These are phyloP conservation scores for Ochropleura leucogaster DNA, from an alignment of 2,888 invertebrate genomes.

Conservation along the genomic window DNA sequence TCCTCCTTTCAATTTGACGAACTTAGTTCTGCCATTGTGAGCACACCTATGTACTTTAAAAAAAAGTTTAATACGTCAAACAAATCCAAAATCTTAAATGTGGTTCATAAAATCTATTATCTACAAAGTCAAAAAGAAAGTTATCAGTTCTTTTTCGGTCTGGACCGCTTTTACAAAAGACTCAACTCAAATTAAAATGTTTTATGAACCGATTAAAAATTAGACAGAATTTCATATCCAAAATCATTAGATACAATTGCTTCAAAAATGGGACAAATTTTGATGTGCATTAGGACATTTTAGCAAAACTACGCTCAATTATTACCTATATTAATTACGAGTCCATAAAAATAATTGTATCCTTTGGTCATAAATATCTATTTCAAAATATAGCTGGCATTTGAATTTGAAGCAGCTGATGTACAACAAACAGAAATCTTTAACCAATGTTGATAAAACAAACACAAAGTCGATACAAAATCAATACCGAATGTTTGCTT, in stretches of 20 bases:
- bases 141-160: background rate
- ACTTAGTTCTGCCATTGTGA: too few relatives aligned
- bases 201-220: background rate
- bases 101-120: too few relatives aligned
- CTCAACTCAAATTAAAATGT: too few relatives aligned
- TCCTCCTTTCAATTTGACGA: too few relatives aligned
- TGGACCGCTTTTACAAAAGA: background rate
- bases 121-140: too few relatives aligned
- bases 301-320: background rate
- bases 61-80: background rate
- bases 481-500: slow-evolving; percentile 57
- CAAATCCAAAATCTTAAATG: background rate
- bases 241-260: background rate
- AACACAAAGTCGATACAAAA: slow-evolving; percentile 67
- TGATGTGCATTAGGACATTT: background rate
- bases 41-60: too few relatives aligned
- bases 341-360: too few relatives aligned
- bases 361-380: background rate
- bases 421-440: slow-evolving; percentile 33
- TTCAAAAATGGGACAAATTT: background rate
- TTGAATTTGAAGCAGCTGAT: slow-evolving; percentile 53
- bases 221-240: background rate
- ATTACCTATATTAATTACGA: background rate
- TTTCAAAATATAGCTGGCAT: background rate
- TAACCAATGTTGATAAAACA: slow-evolving; percentile 60